Conservation (phyloP, 2,113 vertebrate genomes). For the Myotis davidii region DNA sequence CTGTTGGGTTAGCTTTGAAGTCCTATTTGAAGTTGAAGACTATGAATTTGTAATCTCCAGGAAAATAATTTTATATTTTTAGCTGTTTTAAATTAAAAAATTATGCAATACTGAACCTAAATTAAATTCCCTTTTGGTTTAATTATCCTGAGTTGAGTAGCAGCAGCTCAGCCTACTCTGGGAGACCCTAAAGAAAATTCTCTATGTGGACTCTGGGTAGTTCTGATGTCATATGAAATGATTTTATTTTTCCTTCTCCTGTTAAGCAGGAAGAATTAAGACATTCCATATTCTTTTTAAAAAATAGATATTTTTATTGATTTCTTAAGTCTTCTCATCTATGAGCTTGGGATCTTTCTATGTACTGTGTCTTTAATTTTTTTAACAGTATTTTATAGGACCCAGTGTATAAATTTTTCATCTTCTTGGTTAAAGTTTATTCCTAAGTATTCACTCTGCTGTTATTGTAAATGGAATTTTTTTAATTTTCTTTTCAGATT, state of each 20-base stretch:
- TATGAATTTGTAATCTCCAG: conserved; percentile 39
- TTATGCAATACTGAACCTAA: neutral
- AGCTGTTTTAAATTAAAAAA: conserved; percentile 9
- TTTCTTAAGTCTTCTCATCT: neutral
- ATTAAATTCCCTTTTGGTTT: neutral
- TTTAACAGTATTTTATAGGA: neutral
- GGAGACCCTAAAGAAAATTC: neutral
- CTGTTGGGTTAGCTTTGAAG: neutral
- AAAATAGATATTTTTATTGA: too few relatives aligned
- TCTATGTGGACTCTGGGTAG: neutral
- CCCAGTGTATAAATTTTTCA: neutral
- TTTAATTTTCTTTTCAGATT: conserved; percentile 31
- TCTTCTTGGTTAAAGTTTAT: neutral
- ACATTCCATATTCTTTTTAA: neutral
- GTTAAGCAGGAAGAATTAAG: conserved; percentile 16
- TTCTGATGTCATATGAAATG: neutral
- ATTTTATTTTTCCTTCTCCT: neutral
- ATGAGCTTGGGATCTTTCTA: neutral
- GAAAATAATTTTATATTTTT: neutral
- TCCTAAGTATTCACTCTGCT: neutral
- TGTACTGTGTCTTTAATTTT: neutral
- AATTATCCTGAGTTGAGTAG: neutral
- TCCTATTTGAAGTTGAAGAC: conserved; percentile 9
- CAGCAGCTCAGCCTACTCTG: neutral
- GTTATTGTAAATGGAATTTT: neutral